These are phyloP conservation scores for Pristionchus mayeri DNA, from an alignment of 2,888 invertebrate species.

Conservation along the genomic window DNA sequence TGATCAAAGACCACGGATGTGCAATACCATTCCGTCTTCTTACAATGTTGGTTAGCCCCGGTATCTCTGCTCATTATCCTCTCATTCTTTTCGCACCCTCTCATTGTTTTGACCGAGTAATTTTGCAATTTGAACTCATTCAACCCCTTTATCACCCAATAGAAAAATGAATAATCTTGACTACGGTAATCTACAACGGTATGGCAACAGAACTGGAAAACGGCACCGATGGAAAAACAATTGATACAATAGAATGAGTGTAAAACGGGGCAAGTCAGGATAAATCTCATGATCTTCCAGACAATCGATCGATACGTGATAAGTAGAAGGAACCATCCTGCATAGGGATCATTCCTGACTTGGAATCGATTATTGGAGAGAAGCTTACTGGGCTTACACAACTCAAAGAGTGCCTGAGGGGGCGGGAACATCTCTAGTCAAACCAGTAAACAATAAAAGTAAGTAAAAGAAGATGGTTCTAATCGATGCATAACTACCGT, in stretches of 20 bases:
- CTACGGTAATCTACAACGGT: slow-evolving; percentile 23
- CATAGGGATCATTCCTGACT: neutral
- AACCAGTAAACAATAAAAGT: neutral
- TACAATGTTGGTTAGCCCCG: too few species aligned
- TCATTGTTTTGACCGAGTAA: too few species aligned
- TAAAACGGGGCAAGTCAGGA: slow-evolving; percentile 16
- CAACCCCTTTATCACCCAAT: slow-evolving; percentile 30
- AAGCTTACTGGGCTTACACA: neutral
- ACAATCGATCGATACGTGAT: neutral
- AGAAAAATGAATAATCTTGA: neutral
- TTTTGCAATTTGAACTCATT: neutral
- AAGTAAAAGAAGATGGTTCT: neutral
- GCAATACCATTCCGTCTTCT: too few species aligned
- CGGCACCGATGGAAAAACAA: slow-evolving; percentile 4
- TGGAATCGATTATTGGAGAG: neutral
- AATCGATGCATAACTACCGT: slow-evolving; percentile 23
- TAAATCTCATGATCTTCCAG: neutral
- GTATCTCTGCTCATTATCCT: too few species aligned
- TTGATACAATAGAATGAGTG: slow-evolving; percentile 14
- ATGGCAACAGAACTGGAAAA: slow-evolving; percentile 29
- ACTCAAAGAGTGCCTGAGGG: slow-evolving; percentile 16
- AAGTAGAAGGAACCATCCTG: neutral
- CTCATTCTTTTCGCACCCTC: too few species aligned
- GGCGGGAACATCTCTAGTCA: neutral
- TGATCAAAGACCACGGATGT: too few species aligned